phyloP scores from a whole-genome alignment of 2,888 invertebrate species.

The Patella depressa region DNA sequence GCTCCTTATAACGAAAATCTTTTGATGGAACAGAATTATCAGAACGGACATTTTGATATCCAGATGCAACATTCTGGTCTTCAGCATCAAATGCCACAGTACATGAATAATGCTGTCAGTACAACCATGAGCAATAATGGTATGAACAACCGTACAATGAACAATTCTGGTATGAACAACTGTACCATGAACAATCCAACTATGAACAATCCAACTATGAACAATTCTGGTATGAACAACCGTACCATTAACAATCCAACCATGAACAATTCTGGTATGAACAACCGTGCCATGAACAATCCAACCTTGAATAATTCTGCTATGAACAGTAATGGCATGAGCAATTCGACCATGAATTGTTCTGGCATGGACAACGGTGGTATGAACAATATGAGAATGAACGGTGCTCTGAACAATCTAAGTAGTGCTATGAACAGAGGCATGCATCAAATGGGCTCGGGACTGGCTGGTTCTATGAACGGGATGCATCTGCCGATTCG shows the following conservation, averaged over 20 bases:
- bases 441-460: constrained; percentile 11
- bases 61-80: constrained; percentile 4
- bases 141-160: constrained; percentile 5
- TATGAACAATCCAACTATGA: constrained; percentile 6
- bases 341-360: constrained; percentile 15
- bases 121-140: constrained; percentile 17
- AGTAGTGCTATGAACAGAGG: neutral
- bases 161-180: constrained; percentile 15
- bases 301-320: constrained; percentile 4
- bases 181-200: neutral
- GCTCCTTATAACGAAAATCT: constrained; percentile 62
- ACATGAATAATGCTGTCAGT: constrained; percentile 7
- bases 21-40: constrained; percentile 55
- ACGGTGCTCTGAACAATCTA: neutral
- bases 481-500: constrained; percentile 39
- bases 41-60: constrained; percentile 26
- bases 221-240: constrained; percentile 15
- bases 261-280: constrained; percentile 15
- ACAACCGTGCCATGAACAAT: constrained; percentile 15
- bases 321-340: constrained; percentile 16
- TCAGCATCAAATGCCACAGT: constrained; percentile 7
- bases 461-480: constrained; percentile 8
- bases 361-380: constrained; percentile 11
- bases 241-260: neutral
- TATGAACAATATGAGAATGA: constrained; percentile 6